Percentiles rank a stretch among this genome's conserved stretches.
Conservation (phyloP, 2,797 vertebrate species). For the Danio kyathit region DNA sequence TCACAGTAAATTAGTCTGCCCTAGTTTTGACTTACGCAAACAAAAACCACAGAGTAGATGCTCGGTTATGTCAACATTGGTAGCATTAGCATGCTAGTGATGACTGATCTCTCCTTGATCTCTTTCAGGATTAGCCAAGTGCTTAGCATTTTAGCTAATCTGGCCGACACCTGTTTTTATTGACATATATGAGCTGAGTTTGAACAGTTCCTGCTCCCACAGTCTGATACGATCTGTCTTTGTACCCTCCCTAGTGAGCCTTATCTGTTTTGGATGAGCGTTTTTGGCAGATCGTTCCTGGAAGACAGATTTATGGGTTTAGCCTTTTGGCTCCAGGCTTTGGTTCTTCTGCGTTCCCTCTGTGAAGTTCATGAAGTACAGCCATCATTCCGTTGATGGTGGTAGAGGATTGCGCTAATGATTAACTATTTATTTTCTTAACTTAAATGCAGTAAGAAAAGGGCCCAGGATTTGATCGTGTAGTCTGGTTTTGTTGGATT, state of each 20-base stretch:
- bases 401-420: constrained; percentile 5
- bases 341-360: constrained; percentile 6
- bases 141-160: constrained; percentile 80
- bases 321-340: constrained; percentile 23
- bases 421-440: constrained; percentile 18
- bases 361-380: constrained; percentile 26
- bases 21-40: background rate
- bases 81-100: constrained; percentile 76
- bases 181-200: constrained; percentile 77
- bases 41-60: background rate
- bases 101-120: constrained; percentile 70
- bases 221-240: constrained; percentile 67
- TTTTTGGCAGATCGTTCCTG: constrained; percentile 44
- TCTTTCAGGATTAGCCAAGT: constrained; percentile 78
- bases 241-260: constrained; percentile 17
- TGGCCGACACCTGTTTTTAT: constrained; percentile 86
- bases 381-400: constrained; percentile 18
- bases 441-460: background rate
- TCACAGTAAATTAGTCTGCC: background rate
- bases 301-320: constrained; percentile 45
- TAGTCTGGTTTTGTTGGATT: constrained; percentile 24
- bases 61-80: constrained; percentile 4
- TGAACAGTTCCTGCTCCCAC: constrained; percentile 57
- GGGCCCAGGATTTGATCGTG: background rate
- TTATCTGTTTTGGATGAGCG: constrained; percentile 25